These are phyloP conservation scores for Euleptes europaea DNA, from an alignment of 2,113 vertebrate species.

Conservation along the genomic window DNA sequence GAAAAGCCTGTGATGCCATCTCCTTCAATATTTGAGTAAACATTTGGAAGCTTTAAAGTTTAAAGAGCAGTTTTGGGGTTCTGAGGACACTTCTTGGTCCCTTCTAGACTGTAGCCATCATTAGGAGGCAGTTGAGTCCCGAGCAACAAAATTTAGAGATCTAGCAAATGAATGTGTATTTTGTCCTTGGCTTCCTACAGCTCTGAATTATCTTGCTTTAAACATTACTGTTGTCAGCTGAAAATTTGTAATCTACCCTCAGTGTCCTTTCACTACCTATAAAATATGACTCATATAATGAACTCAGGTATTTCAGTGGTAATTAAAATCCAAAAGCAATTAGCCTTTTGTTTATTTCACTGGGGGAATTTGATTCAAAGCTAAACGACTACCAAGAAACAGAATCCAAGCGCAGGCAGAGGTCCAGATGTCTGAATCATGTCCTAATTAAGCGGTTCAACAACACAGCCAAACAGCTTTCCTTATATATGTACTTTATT, in stretches of 20 bases:
- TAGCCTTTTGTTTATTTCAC: constrained; percentile 65
- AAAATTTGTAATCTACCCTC: constrained; percentile 45
- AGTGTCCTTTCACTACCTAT: constrained; percentile 43
- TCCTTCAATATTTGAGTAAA: background rate
- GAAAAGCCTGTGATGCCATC: background rate
- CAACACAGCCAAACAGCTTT: constrained; percentile 9
- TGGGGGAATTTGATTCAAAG: constrained; percentile 51
- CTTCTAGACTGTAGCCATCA: background rate
- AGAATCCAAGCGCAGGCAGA: constrained; percentile 19
- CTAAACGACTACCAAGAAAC: constrained; percentile 43
- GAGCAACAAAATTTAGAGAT: constrained; percentile 30
- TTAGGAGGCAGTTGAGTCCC: constrained; percentile 55
- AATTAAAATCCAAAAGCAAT: constrained; percentile 70
- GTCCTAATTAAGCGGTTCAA: constrained; percentile 60
- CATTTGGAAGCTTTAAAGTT: background rate
- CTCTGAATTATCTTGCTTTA: constrained; percentile 28
- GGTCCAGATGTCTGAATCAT: constrained; percentile 55
- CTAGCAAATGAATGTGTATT: background rate
- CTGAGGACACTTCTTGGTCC: background rate
- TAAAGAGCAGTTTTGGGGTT: background rate
- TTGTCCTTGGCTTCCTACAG: constrained; percentile 25
- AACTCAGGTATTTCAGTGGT: constrained; percentile 54
- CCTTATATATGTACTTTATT: constrained; percentile 41
- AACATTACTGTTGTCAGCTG: constrained; percentile 26
- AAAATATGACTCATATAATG: constrained; percentile 46